These are phyloP conservation scores for Ptyas mucosa DNA, from an alignment of 2,113 vertebrate genomes.

Conservation along the genomic window DNA sequence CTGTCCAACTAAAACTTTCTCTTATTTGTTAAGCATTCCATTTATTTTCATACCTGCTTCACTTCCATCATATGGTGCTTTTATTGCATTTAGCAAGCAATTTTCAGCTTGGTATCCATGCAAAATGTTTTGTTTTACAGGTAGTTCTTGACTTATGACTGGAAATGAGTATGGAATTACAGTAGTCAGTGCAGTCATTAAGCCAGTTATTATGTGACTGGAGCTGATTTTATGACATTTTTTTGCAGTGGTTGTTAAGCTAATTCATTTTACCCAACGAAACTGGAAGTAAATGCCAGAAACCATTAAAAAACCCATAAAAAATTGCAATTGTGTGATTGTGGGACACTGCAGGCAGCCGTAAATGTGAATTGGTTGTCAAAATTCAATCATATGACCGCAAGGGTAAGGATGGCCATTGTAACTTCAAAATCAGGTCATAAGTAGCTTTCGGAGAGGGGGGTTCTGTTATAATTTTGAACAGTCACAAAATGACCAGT, in stretches of 20 bases:
- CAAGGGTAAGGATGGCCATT: background rate
- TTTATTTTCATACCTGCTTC: background rate
- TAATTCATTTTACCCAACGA: background rate
- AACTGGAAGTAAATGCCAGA: background rate
- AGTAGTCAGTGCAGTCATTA: background rate
- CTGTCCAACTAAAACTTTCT: background rate
- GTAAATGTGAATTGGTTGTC: background rate
- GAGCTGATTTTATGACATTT: background rate
- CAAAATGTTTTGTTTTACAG: background rate
- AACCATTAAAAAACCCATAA: background rate
- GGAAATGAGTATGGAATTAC: background rate
- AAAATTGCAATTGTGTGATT: background rate
- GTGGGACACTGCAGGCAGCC: background rate
- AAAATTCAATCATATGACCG: background rate
- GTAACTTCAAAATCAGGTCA: background rate
- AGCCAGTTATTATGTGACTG: background rate
- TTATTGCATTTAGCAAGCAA: background rate
- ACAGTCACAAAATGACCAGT: background rate
- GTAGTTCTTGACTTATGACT: background rate
- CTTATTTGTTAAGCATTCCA: background rate
- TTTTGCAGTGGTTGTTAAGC: background rate
- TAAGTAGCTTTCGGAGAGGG: background rate
- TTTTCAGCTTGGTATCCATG: background rate
- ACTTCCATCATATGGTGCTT: background rate
- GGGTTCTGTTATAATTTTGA: background rate